Evolutionary conservation across 1,140 invertebrate species (phyloP), one percentile per base, ranked within the genome.

Genomic region (Diuraphis noxia): DNA sequence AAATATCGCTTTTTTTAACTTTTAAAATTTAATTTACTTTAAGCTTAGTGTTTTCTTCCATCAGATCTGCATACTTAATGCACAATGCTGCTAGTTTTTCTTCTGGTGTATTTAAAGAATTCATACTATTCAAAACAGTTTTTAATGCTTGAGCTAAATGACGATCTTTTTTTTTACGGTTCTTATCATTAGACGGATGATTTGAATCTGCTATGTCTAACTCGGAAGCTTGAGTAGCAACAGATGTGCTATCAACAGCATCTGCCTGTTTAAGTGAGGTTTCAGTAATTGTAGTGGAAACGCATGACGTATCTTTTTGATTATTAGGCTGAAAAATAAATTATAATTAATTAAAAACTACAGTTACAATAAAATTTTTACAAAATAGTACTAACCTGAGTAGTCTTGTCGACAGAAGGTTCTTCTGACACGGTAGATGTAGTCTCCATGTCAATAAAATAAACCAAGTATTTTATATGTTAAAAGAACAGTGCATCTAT

Each of bases 51-150:
- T 96, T 96, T 85, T 97, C 97, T 93, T 98, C 97, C n/a, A 96
- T 95, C 17, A 96, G 94, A 93, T 98, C 97, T 43, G 95, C 94
- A 94, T 97, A 97, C 92, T 96, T 97, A 92, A 97, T 96, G 93
- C 96, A 96, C 90, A 98, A 94, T 21, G 95, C 94, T 41, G 95
- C 95, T 36, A 97, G 93, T 94, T 97, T 98, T 92, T 97, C 96
- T 93, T 98, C 97, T 2, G 95, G 92, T n/a, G 95, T 95, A 56
- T 95, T 94, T n/a, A 96, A 93, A 82, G 95, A 95, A 92, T 95
- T 96, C 3, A 97, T 93, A 8, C 95, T 95, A 94, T 96, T 96
- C 92, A 97, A 94, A 88, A 97, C 93, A 7, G 95, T 95, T 94
- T 96, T 96, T 92, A 97, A 94, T 87, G 97, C 95, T 93, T 97